Percentiles rank a stretch among this genome's conserved stretches.
phyloP scores from a whole-genome alignment of 2,888 invertebrate species.

The Acleris emargana region DNA sequence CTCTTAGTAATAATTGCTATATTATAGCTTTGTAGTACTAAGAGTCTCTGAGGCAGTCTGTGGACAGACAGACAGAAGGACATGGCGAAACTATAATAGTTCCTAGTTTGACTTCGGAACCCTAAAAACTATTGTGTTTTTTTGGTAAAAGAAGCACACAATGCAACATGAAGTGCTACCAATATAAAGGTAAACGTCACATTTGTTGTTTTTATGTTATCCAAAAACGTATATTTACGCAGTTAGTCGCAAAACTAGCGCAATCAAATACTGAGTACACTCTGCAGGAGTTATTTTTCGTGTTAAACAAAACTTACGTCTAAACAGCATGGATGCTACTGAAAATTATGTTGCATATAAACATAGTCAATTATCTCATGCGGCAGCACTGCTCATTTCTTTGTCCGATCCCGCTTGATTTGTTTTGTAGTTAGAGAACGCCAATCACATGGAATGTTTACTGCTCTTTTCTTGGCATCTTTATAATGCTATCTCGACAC shows the following conservation, averaged over 20 bases:
- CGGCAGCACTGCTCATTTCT: conserved; percentile 19
- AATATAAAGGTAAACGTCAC: too few species aligned
- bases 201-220: too few species aligned
- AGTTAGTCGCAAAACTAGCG: not conserved
- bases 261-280: not conserved
- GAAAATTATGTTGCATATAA: conserved; percentile 21
- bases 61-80: too few species aligned
- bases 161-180: too few species aligned
- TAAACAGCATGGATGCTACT: conserved; percentile 8
- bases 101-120: too few species aligned
- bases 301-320: not conserved
- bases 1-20: too few species aligned
- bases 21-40: too few species aligned
- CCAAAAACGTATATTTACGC: too few species aligned
- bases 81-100: too few species aligned
- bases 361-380: conserved; percentile 18
- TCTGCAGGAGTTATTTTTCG: not conserved
- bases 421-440: conserved; percentile 41
- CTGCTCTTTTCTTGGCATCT: conserved; percentile 58
- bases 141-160: too few species aligned
- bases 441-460: conserved; percentile 57
- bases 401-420: conserved; percentile 41
- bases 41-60: too few species aligned
- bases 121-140: too few species aligned
- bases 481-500: conserved; percentile 60